These are phyloP conservation scores for Pachyrhynchus sulphureomaculatus DNA, from an alignment of 1,140 invertebrate species.

Conservation along the genomic window DNA sequence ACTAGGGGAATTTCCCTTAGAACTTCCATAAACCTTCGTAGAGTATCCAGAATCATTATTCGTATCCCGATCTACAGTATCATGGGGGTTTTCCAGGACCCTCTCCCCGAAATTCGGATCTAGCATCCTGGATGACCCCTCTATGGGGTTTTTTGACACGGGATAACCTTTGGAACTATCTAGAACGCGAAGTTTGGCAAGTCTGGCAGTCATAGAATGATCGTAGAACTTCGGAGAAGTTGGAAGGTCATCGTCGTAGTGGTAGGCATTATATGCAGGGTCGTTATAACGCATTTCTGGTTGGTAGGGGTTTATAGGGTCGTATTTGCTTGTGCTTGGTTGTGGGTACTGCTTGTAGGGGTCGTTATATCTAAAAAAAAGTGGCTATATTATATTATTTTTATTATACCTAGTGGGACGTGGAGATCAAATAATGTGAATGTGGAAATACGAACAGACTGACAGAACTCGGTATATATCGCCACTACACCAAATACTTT, in stretches of 20 bases:
- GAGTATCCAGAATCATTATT: slow-evolving; percentile 79
- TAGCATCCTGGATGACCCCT: slow-evolving; percentile 37
- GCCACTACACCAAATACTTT: too few relatives aligned
- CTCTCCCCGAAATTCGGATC: slow-evolving; percentile 30
- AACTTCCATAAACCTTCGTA: slow-evolving; percentile 74
- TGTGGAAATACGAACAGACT: too few relatives aligned
- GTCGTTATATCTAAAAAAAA: slow-evolving; percentile 16
- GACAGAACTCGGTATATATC: too few relatives aligned
- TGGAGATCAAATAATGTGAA: too few relatives aligned
- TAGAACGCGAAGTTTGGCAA: slow-evolving; percentile 45
- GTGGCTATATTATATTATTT: too few relatives aligned
- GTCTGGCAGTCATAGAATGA: slow-evolving; percentile 36
- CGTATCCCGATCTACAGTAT: slow-evolving; percentile 59
- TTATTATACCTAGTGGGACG: too few relatives aligned
- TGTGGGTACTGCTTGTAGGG: slow-evolving; percentile 18
- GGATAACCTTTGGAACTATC: slow-evolving; percentile 39
- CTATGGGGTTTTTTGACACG: slow-evolving; percentile 31
- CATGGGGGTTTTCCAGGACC: slow-evolving; percentile 37
- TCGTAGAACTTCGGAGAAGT: slow-evolving; percentile 32
- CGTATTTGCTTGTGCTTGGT: slow-evolving; percentile 25
- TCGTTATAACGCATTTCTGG: slow-evolving; percentile 36
- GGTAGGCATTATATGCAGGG: slow-evolving; percentile 26
- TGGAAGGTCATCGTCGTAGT: slow-evolving; percentile 32
- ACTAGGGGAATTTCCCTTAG: slow-evolving; percentile 74
- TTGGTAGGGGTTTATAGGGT: slow-evolving; percentile 22